Conservation (phyloP, 2,797 vertebrate species). For the Rhynchonycteris naso region DNA sequence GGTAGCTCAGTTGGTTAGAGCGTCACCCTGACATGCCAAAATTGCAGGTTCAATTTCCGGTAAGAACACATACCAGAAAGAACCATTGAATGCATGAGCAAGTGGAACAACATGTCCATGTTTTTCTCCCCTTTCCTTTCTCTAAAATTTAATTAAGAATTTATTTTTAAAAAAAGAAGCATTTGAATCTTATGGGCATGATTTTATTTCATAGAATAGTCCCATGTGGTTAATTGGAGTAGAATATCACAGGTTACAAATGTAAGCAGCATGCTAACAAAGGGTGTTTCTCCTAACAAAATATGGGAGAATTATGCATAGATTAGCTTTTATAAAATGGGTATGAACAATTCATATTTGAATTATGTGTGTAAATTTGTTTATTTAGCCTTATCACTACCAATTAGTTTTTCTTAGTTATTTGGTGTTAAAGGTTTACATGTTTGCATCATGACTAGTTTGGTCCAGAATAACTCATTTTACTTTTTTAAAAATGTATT, state of each 20-base stretch:
- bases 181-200: not conserved
- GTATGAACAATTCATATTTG: not conserved
- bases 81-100: no score
- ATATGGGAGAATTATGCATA: not conserved
- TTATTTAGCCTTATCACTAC: not conserved
- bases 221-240: not conserved
- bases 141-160: no score
- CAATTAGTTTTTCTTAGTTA: not conserved
- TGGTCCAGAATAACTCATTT: constrained; percentile 1
- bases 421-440: not conserved
- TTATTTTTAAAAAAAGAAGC: not conserved
- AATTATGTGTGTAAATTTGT: not conserved
- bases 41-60: no score
- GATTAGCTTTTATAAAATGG: not conserved
- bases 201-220: constrained; percentile 26
- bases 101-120: no score
- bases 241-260: not conserved
- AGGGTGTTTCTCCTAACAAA: not conserved
- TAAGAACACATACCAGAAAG: no score
- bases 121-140: no score
- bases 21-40: no score
- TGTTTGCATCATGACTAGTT: not conserved
- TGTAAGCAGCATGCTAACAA: not conserved
- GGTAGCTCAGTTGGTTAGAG: no score
- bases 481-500: not conserved